These are phyloP conservation scores for Ammodramus savannarum DNA, from an alignment of 2,113 vertebrate species.

Conservation along the genomic window DNA sequence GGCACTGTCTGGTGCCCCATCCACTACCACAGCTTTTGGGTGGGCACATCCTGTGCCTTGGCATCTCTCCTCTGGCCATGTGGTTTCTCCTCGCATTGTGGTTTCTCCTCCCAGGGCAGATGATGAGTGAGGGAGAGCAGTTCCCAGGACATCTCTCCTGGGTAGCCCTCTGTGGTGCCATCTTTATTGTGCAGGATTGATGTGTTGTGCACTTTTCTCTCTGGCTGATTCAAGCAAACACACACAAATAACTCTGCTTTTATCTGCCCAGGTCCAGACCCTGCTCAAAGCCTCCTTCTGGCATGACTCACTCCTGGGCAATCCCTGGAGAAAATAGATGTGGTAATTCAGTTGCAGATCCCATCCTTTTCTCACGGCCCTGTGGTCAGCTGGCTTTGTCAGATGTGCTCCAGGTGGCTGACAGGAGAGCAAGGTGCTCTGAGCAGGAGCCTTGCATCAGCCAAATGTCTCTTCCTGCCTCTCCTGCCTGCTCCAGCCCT, in stretches of 20 bases:
- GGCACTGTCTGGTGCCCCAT: not conserved
- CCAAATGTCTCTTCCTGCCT: not conserved
- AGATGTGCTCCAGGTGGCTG: not conserved
- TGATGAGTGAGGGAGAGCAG: not conserved
- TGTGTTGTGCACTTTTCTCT: not conserved
- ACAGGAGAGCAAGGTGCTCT: not conserved
- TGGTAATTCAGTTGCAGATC: not conserved
- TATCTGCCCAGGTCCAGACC: not conserved
- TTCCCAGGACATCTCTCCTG: not conserved
- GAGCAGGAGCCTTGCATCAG: not conserved
- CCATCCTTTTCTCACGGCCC: slow-evolving; percentile 14
- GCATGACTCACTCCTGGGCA: not conserved
- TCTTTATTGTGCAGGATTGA: not conserved
- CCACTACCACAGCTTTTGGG: rapidly evolving
- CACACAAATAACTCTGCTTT: not conserved
- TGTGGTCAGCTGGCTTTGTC: not conserved
- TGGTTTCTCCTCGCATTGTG: not conserved
- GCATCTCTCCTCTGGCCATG: not conserved
- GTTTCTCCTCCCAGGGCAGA: not conserved
- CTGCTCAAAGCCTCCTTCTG: not conserved
- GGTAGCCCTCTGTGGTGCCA: rapidly evolving
- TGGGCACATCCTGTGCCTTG: not conserved
- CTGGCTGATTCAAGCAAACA: not conserved
- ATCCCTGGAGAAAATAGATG: slow-evolving; percentile 2
- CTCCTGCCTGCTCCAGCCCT: not conserved